Conservation (phyloP, 2,888 invertebrate species). For the Torymus tubicola region DNA sequence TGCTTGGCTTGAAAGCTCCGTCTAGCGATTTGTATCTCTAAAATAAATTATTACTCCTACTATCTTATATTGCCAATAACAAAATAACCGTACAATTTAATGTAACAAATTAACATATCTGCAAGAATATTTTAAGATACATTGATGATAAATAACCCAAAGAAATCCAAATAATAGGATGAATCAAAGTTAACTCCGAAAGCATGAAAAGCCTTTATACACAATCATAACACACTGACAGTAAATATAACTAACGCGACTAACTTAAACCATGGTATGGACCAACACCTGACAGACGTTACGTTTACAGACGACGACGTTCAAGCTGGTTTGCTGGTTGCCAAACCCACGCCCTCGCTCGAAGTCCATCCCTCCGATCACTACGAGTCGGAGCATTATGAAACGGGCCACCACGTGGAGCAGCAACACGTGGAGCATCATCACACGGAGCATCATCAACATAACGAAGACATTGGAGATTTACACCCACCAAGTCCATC, state of each 20-base stretch:
- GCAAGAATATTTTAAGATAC: too few relatives aligned
- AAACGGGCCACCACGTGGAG: background rate
- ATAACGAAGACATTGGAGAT: background rate
- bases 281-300: constrained; percentile 71
- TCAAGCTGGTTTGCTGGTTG: constrained; percentile 73
- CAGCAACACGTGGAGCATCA: constrained; percentile 38
- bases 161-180: too few relatives aligned
- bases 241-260: constrained; percentile 20
- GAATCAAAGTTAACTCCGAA: too few relatives aligned
- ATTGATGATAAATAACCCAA: too few relatives aligned
- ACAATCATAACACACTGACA: background rate
- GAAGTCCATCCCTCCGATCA: constrained; percentile 48
- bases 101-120: too few relatives aligned
- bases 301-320: constrained; percentile 72
- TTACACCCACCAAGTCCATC: constrained; percentile 16
- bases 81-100: too few relatives aligned
- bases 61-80: too few relatives aligned
- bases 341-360: constrained; percentile 68
- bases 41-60: too few relatives aligned
- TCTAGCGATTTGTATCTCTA: too few relatives aligned
- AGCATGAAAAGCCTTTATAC: too few relatives aligned
- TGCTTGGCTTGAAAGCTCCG: too few relatives aligned
- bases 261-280: constrained; percentile 18
- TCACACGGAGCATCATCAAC: background rate
- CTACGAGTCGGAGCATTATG: constrained; percentile 37